Conservation (phyloP, 2,797 vertebrate genomes). For the Diplodus sargus region DNA sequence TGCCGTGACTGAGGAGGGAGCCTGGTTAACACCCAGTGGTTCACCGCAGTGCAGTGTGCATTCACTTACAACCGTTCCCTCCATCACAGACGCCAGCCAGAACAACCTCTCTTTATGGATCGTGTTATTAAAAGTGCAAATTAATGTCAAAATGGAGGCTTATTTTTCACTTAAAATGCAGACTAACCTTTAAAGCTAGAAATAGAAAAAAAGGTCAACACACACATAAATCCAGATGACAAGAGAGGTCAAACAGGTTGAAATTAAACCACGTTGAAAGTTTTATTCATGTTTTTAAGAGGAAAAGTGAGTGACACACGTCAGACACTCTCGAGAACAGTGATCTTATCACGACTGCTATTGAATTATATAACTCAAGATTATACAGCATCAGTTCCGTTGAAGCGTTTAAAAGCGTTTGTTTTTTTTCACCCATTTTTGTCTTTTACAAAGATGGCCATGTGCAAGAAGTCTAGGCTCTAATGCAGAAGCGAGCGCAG, state of each 20-base stretch:
- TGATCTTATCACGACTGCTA: slow-evolving; percentile 52
- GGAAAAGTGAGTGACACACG: slow-evolving; percentile 42
- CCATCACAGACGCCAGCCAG: slow-evolving; percentile 36
- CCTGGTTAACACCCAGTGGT: slow-evolving; percentile 68
- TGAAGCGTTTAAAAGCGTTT: slow-evolving; percentile 55
- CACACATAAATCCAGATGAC: neutral
- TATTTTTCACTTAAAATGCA: neutral
- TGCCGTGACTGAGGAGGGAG: slow-evolving; percentile 69
- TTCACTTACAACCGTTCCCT: slow-evolving; percentile 40
- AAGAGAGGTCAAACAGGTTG: slow-evolving; percentile 2
- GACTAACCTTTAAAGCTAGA: neutral
- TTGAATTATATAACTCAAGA: slow-evolving; percentile 53
- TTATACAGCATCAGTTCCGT: slow-evolving; percentile 53
- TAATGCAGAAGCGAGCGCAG: slow-evolving; percentile 54
- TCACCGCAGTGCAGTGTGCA: slow-evolving; percentile 70
- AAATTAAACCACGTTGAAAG: slow-evolving; percentile 40
- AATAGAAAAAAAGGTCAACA: neutral
- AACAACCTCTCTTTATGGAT: slow-evolving; percentile 12
- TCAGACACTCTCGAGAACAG: slow-evolving; percentile 55
- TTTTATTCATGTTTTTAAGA: slow-evolving; percentile 62
- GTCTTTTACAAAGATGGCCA: slow-evolving; percentile 50
- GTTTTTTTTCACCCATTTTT: slow-evolving; percentile 44
- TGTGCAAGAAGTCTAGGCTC: slow-evolving; percentile 50
- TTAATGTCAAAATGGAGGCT: neutral
- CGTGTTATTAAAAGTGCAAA: neutral